Base-by-base conservation (phyloP, 2,888 invertebrate genomes). In the Pyralis farinalis region DNA sequence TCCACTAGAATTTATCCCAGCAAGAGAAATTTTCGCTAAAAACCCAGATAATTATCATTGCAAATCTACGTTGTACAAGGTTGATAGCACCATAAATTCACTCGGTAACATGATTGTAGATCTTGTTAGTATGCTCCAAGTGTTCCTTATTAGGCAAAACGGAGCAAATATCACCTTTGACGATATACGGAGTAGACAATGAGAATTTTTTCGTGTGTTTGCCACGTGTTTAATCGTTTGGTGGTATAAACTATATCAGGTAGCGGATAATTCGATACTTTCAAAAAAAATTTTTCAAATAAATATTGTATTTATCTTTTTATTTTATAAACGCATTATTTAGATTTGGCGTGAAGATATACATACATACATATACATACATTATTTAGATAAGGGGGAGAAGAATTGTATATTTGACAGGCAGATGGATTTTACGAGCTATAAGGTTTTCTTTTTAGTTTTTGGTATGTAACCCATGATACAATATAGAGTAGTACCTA, bases 41-140 rank as follows among this genome's bases (percentile, higher is more conserved):
- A 51, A 43, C 42, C 29, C 37, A 42, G 40, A 37, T 48, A 49
- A 60, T 67, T 58, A 53, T 48, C 55, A 63, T 59, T 66, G 55
- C 54, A 46, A 58, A 59, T 58, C 27, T 16, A 48, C 51, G 52
- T 50, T 44, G 50, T 29, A 30, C 46, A 38, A 53, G 58, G 64
- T 58, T 54, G 53, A 49, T 52, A 40, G 34, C 44, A 38, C 49
- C 49, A 59, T 57, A 52, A 58, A 66, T 59, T 58, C 21, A 27
- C 35, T 34, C 16, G 25, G 42, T 30, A 40, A 40, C 40, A 27
- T 4, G 16, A 16, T 46, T 37, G 22, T 27, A 11, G 7, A 11
- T 36, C 20, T 36, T 49, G 45, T 53, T 38, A 49, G 53, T 50
- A 55, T 57, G 55, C 50, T 30, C 46, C 49, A 38, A 53, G 56